A percentile compares a stretch with the other conserved stretches of the same genome.
Evolutionary conservation across 2,888 invertebrate genomes (phyloP).

Genomic region (Carpatolechia fugitivella): DNA sequence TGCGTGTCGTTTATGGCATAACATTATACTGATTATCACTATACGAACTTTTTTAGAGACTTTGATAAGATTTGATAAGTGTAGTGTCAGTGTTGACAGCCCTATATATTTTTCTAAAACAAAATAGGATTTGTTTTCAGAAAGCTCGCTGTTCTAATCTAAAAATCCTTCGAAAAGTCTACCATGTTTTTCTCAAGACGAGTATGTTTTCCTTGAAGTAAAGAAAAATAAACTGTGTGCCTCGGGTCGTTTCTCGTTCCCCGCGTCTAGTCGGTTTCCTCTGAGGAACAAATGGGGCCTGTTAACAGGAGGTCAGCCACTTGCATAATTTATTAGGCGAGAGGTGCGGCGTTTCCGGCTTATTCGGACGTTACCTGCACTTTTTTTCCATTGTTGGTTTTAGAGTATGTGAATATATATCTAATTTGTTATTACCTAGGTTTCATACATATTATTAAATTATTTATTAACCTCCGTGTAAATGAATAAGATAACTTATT

Average conservation of each 20-base stretch:
- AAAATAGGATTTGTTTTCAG: no score
- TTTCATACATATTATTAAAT: not conserved
- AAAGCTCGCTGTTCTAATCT: not conserved
- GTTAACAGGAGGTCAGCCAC: slow-evolving; percentile 57
- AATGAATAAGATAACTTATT: no score
- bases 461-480: no score
- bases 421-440: no score
- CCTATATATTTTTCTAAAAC: no score
- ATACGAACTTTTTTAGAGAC: no score
- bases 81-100: no score
- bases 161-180: not conserved
- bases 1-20: no score
- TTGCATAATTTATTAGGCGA: slow-evolving; percentile 56
- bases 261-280: slow-evolving; percentile 37
- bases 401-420: not conserved
- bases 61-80: no score
- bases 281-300: slow-evolving; percentile 55
- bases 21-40: no score
- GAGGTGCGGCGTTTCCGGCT: slow-evolving; percentile 24
- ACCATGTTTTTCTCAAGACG: not conserved
- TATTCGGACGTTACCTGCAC: slow-evolving; percentile 22
- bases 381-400: slow-evolving; percentile 1
- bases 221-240: slow-evolving; percentile 17
- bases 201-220: slow-evolving; percentile 14
- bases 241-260: slow-evolving; percentile 32